Percentiles rank a stretch among this genome's conserved stretches.
These are phyloP conservation scores for Schrankia costaestrigalis DNA, from an alignment of 2,888 invertebrate genomes.

Conservation along the genomic window DNA sequence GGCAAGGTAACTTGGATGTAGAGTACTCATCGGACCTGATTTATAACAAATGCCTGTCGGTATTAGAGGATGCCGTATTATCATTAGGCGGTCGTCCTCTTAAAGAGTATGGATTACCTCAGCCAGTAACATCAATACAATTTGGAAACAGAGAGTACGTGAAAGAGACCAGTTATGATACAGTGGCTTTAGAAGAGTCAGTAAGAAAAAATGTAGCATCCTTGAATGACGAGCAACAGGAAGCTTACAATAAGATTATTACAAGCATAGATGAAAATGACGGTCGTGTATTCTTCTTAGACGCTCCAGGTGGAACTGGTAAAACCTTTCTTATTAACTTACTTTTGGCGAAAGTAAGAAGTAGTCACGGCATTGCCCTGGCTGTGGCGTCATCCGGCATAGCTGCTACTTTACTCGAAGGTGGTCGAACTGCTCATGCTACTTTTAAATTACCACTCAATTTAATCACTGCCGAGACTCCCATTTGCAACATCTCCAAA, in stretches of 20 bases:
- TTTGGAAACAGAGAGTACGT: not conserved
- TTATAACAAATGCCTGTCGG: not conserved
- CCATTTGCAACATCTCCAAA: not conserved
- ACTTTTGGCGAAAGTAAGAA: not conserved
- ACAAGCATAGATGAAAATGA: not conserved
- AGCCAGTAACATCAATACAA: not conserved
- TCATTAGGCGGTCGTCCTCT: not conserved
- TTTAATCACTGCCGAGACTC: not conserved
- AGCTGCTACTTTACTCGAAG: not conserved
- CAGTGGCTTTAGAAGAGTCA: not conserved
- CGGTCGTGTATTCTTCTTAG: not conserved
- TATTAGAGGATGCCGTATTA: not conserved
- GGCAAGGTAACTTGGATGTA: not conserved
- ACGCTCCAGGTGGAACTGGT: not conserved
- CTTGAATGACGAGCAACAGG: not conserved
- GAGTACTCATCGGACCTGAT: not conserved
- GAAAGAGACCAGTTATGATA: not conserved
- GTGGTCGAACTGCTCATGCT: not conserved
- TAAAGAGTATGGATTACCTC: slow-evolving; percentile 1
- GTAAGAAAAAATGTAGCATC: not conserved
- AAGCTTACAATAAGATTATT: slow-evolving; percentile 2
- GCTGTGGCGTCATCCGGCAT: slow-evolving; percentile 11
- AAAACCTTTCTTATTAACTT: slow-evolving; percentile 3
- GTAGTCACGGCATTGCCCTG: slow-evolving; percentile 4
- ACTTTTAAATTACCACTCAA: not conserved